A percentile compares a stretch with the other conserved stretches of the same genome.
Conservation (phyloP, 2,888 invertebrate genomes). For the Thecocarcelia acutangulata region DNA sequence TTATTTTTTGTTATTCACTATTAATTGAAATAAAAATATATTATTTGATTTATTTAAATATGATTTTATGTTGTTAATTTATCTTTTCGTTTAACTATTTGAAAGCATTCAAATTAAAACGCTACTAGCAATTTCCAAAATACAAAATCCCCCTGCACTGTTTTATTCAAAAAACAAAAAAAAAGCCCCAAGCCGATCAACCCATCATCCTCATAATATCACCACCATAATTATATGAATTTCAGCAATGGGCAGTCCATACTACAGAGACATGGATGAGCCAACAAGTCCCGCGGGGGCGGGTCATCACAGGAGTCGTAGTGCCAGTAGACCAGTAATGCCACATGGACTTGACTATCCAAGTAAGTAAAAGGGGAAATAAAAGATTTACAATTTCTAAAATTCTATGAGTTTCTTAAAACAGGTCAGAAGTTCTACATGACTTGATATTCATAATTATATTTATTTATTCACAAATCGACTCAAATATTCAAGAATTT, state of each 20-base stretch:
- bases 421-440: too few relatives aligned
- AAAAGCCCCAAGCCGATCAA: conserved; percentile 64
- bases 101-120: conserved; percentile 75
- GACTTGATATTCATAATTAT: too few relatives aligned
- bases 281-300: conserved; percentile 93
- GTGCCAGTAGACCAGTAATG: conserved; percentile 88
- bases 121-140: conserved; percentile 74
- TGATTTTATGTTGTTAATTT: conserved; percentile 30
- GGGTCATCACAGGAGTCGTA: conserved; percentile 90
- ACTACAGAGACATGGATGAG: conserved; percentile 90
- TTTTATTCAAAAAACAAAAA: conserved; percentile 71
- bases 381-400: neutral
- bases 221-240: conserved; percentile 82
- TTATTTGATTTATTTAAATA: neutral
- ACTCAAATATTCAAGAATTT: too few relatives aligned
- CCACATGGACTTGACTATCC: conserved; percentile 84
- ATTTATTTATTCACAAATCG: too few relatives aligned
- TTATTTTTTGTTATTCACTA: too few relatives aligned
- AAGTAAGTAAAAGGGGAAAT: conserved; percentile 79
- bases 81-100: conserved; percentile 66
- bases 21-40: too few relatives aligned
- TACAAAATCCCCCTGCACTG: conserved; percentile 74
- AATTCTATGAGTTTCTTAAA: too few relatives aligned
- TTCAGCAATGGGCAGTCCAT: conserved; percentile 85
- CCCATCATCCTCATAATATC: conserved; percentile 82